Base-by-base conservation (phyloP, 2,888 invertebrate genomes). In the Abrostola tripartita region DNA sequence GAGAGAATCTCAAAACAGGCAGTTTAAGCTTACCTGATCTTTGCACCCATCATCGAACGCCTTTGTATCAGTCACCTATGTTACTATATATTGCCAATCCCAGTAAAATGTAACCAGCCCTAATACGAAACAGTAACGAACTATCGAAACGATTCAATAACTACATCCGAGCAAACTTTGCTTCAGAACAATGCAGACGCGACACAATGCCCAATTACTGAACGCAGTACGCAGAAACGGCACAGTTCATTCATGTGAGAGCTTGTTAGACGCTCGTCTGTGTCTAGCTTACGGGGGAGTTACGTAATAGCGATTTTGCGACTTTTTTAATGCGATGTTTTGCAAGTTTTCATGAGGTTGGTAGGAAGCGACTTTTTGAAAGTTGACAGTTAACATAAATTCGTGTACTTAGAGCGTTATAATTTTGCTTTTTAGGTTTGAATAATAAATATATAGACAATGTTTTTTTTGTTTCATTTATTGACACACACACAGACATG, bases 211-310 rank as follows among this genome's bases (percentile, higher is more conserved):
- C 85, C 88, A 90, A 90, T 90, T 89, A 90, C 82, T 62, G 82
- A 76, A 78, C 81, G 85, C 84, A 86, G 81, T 81, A 86, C 84
- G 86, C 83, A 81, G 83, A 80, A 79, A 81, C 81, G 78, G 71
- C 76, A 52, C 79, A 84, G 85, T 80, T 84, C 88, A 83, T 86
- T 88, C 86, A 87, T 85, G 88, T 88, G 83, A 71, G 80, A 80
- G 85, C 86, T 88, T 86, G 89, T 89, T 90, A 88, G 88, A 85
- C 81, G 86, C 83, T 69, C 84, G 86, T 86, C 88, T 87, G 83
- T 73, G 74, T 78, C 76, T 81, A 74, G 65, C 52, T 78, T 78
- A 79, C 62, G 64, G 71, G 51, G 37, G 40, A 37, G 76, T 78
- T 80, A 7, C 38, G 14, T 14, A 62, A 36, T 5, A 35, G 71